phyloP scores from a whole-genome alignment of 2,888 invertebrate genomes.

The Scaptomyza flava region DNA sequence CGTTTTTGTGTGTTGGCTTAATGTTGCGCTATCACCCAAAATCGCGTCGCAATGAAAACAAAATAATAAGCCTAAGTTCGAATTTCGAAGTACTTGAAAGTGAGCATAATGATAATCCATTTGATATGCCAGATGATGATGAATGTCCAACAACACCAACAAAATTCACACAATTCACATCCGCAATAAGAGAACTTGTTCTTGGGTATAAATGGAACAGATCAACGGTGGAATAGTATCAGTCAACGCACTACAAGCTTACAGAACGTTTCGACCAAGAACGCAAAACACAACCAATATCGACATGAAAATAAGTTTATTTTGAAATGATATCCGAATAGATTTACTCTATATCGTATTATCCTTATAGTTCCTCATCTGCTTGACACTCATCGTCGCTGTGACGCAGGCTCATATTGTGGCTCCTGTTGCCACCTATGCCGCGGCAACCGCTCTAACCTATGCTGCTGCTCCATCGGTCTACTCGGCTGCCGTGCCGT shows the following conservation, averaged over 20 bases:
- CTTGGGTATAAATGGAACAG: constrained; percentile 60
- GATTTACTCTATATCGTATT: neutral
- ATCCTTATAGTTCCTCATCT: constrained; percentile 68
- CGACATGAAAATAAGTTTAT: constrained; percentile 76
- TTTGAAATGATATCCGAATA: constrained; percentile 1
- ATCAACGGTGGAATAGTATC: constrained; percentile 36
- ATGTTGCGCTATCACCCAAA: no score
- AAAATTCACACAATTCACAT: constrained; percentile 62
- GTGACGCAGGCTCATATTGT: constrained; percentile 79
- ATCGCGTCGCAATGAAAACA: constrained; percentile 48
- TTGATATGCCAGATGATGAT: constrained; percentile 68
- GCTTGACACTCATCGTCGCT: constrained; percentile 72
- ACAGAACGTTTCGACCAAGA: constrained; percentile 52
- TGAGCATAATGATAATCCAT: constrained; percentile 64
- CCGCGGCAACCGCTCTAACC: constrained; percentile 66
- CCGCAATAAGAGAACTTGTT: constrained; percentile 66
- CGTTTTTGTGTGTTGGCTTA: constrained; percentile 9
- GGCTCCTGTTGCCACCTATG: constrained; percentile 65
- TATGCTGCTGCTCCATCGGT: constrained; percentile 62
- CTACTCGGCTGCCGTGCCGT: constrained; percentile 51
- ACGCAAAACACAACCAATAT: constrained; percentile 36
- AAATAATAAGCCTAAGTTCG: constrained; percentile 43
- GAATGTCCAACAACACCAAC: constrained; percentile 21
- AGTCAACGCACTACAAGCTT: constrained; percentile 69
- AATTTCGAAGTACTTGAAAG: constrained; percentile 6